phyloP scores from a whole-genome alignment of 1,140 invertebrate species.

The Zelostemma sp. region DNA sequence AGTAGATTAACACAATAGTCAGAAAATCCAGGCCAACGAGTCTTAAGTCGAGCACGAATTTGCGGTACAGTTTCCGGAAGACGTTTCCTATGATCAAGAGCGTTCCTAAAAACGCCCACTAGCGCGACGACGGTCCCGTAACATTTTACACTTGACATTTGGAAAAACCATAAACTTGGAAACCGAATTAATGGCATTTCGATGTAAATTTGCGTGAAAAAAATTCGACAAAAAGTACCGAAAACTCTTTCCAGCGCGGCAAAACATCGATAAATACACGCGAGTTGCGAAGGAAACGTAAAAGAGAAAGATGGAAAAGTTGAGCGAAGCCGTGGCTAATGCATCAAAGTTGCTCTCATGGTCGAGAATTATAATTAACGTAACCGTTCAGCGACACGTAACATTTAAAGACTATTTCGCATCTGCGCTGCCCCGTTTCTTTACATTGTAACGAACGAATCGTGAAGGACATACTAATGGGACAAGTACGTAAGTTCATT shows the following conservation, averaged over 20 bases:
- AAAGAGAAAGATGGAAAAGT: no score
- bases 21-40: neutral
- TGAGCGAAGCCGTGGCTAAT: no score
- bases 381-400: neutral
- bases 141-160: no score
- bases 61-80: conserved; percentile 4
- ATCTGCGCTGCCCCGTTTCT: neutral
- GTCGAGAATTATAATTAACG: neutral
- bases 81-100: neutral
- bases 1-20: neutral
- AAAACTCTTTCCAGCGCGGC: no score
- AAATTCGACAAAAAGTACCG: no score
- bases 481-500: conserved; percentile 5
- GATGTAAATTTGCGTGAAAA: no score
- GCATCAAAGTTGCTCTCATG: neutral
- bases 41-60: neutral
- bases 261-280: no score
- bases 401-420: neutral
- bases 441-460: neutral
- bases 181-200: no score
- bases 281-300: no score
- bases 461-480: conserved; percentile 2
- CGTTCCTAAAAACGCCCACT: neutral
- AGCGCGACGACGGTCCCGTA: neutral
- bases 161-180: no score